Percentiles rank a stretch among this genome's conserved stretches.
These are phyloP conservation scores for Melopsittacus undulatus DNA, from an alignment of 2,797 vertebrate species.

Conservation along the genomic window DNA sequence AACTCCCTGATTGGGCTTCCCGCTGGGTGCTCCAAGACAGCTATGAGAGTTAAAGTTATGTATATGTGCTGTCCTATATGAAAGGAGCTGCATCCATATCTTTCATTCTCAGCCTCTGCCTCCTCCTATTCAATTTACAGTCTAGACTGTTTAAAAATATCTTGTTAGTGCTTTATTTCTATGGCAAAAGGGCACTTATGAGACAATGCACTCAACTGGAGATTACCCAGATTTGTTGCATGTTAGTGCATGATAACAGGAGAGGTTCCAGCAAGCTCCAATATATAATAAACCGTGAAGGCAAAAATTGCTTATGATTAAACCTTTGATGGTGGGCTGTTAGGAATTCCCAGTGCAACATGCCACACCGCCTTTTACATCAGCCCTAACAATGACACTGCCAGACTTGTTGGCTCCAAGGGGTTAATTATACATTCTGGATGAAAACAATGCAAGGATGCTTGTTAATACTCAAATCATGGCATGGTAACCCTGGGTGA, in stretches of 20 bases:
- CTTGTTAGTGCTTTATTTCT: neutral
- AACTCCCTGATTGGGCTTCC: neutral
- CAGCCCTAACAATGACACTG: constrained; percentile 30
- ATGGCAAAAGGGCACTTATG: constrained; percentile 27
- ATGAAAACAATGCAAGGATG: constrained; percentile 50
- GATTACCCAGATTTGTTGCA: constrained; percentile 44
- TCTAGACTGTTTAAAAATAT: constrained; percentile 55
- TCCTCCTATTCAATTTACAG: constrained; percentile 54
- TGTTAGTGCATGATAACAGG: constrained; percentile 49
- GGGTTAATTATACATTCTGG: constrained; percentile 63
- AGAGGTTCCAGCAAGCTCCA: constrained; percentile 36
- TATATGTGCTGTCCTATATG: neutral
- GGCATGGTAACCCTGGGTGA: constrained; percentile 15
- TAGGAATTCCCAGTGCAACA: constrained; percentile 41
- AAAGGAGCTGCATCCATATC: constrained; percentile 14
- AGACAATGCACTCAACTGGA: constrained; percentile 40
- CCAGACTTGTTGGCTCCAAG: constrained; percentile 60
- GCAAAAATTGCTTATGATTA: constrained; percentile 56
- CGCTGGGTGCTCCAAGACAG: neutral
- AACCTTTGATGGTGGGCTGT: constrained; percentile 46
- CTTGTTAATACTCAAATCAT: constrained; percentile 46
- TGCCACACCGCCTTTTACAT: constrained; percentile 18
- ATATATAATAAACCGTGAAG: constrained; percentile 36
- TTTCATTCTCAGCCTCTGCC: constrained; percentile 6
- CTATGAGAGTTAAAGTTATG: neutral